A percentile compares a stretch with the other conserved stretches of the same genome.
These are phyloP conservation scores for Paradisaea rubra DNA, from an alignment of 2,113 vertebrate genomes.

Conservation along the genomic window DNA sequence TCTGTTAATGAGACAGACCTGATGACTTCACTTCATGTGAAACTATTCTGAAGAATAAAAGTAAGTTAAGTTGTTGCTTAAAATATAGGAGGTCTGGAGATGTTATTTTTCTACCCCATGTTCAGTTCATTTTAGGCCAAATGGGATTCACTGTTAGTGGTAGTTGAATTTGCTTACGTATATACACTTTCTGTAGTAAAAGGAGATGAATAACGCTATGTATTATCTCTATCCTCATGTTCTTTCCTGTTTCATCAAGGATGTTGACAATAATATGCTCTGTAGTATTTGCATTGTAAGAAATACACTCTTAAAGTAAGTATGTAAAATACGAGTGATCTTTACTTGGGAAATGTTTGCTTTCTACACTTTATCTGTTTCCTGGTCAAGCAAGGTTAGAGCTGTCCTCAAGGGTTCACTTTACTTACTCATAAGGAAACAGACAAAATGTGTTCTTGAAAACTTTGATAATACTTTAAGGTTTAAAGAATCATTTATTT, in stretches of 20 bases:
- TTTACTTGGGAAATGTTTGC: neutral
- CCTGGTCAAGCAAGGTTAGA: neutral
- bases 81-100: neutral
- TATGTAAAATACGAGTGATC: neutral
- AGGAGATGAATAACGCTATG: neutral
- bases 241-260: neutral
- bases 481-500: neutral
- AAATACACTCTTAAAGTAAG: neutral
- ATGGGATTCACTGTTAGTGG: neutral
- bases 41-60: neutral
- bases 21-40: neutral
- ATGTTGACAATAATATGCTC: neutral
- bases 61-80: neutral
- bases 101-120: neutral
- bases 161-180: neutral
- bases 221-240: neutral
- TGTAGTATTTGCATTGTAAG: neutral
- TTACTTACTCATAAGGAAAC: neutral
- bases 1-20: neutral
- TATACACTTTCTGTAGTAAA: neutral
- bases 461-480: neutral
- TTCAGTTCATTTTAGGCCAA: neutral
- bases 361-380: neutral
- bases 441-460: neutral
- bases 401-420: neutral